Conservation (phyloP, 1,140 invertebrate genomes). For the Coptotermes formosanus region DNA sequence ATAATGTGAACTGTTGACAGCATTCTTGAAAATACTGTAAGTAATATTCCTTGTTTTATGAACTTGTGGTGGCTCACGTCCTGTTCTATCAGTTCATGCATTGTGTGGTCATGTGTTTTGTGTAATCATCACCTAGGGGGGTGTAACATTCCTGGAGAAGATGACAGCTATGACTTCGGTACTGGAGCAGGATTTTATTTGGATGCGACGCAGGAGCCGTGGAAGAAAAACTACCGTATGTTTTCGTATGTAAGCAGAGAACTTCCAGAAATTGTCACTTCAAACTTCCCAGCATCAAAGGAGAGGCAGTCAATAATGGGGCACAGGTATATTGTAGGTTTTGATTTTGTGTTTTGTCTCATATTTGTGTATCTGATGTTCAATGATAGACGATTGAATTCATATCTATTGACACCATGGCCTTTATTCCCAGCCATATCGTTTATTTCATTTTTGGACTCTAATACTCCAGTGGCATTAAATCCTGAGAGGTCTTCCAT, state of each 20-base stretch:
- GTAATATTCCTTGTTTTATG: too few species aligned
- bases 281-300: slow-evolving; percentile 63
- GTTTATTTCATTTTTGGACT: too few species aligned
- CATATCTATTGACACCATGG: too few species aligned
- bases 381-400: neutral
- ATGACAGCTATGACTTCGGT: slow-evolving; percentile 92
- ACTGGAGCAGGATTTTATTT: slow-evolving; percentile 95
- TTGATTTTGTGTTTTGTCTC: neutral
- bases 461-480: neutral
- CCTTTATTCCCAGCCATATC: too few species aligned
- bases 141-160: slow-evolving; percentile 84
- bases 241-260: slow-evolving; percentile 94
- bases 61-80: too few species aligned
- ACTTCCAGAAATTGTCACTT: slow-evolving; percentile 73
- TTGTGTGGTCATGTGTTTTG: neutral
- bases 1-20: too few species aligned
- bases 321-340: slow-evolving; percentile 62
- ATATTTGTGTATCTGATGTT: too few species aligned
- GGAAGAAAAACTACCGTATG: slow-evolving; percentile 95
- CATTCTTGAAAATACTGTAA: too few species aligned
- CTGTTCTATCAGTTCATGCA: too few species aligned
- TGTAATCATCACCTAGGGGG: slow-evolving; percentile 57
- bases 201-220: slow-evolving; percentile 87
- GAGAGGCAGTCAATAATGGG: slow-evolving; percentile 78
- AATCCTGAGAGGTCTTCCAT: neutral